Percentiles rank a stretch among this genome's conserved stretches.
phyloP scores from a whole-genome alignment of 2,888 invertebrate species.

The Drosophila stalkeri region DNA sequence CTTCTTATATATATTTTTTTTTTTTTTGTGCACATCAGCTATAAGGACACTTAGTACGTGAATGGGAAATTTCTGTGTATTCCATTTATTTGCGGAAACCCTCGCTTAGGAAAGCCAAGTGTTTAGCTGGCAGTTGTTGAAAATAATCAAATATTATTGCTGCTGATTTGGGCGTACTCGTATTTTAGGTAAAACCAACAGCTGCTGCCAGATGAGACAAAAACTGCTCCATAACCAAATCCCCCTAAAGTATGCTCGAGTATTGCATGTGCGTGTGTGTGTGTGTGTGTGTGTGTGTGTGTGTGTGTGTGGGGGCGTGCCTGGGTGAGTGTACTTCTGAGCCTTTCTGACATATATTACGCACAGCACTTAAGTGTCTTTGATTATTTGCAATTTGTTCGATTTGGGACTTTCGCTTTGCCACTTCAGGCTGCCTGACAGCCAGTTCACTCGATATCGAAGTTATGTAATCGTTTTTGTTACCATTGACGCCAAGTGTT shows the following conservation, averaged over 20 bases:
- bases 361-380: slow-evolving; percentile 68
- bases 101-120: slow-evolving; percentile 26
- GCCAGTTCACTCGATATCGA: slow-evolving; percentile 37
- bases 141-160: slow-evolving; percentile 71
- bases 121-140: slow-evolving; percentile 57
- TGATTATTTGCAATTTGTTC: slow-evolving; percentile 78
- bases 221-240: slow-evolving; percentile 3
- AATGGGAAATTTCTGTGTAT: slow-evolving; percentile 27
- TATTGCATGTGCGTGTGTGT: slow-evolving; percentile 14
- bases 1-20: too few relatives aligned
- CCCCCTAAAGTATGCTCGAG: slow-evolving; percentile 35
- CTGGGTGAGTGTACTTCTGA: slow-evolving; percentile 15
- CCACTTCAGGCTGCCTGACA: slow-evolving; percentile 51
- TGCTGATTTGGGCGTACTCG: slow-evolving; percentile 51
- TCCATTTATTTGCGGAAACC: slow-evolving; percentile 36
- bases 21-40: slow-evolving; percentile 12
- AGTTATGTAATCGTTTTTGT: slow-evolving; percentile 71
- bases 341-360: slow-evolving; percentile 47
- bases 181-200: slow-evolving; percentile 55
- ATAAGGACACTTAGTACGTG: slow-evolving; percentile 16
- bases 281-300: not conserved
- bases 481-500: slow-evolving; percentile 73
- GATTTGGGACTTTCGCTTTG: slow-evolving; percentile 64
- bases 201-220: slow-evolving; percentile 54
- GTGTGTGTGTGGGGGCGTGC: slow-evolving; percentile 5